Percentiles rank a stretch among this genome's conserved stretches.
phyloP scores from a whole-genome alignment of 2,888 invertebrate species.

The Idaea straminata region DNA sequence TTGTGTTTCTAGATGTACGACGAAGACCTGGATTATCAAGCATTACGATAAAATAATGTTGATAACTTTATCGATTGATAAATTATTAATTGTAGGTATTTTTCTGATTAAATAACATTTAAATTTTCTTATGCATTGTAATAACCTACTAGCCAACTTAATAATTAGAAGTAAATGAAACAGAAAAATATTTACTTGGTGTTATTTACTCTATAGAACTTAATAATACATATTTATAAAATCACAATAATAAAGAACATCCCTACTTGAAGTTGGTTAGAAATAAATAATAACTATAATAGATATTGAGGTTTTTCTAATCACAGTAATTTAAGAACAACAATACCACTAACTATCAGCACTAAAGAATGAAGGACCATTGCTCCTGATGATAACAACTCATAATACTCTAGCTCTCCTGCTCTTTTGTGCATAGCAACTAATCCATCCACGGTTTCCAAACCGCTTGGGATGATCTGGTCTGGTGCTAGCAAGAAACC shows the following conservation, averaged over 20 bases:
- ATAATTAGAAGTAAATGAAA: too few relatives aligned
- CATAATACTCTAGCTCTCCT: constrained; percentile 48
- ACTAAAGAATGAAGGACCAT: constrained; percentile 31
- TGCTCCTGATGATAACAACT: constrained; percentile 18
- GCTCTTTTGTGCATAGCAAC: constrained; percentile 63
- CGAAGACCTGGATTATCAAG: not conserved
- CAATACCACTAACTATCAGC: constrained; percentile 24
- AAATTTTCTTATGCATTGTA: too few relatives aligned
- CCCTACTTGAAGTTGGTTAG: not conserved
- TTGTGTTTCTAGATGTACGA: not conserved
- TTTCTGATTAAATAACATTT: constrained; percentile 6
- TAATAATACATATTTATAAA: too few relatives aligned
- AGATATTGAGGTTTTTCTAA: not conserved
- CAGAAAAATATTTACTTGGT: too few relatives aligned
- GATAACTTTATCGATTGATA: not conserved
- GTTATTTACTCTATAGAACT: too few relatives aligned
- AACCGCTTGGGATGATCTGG: constrained; percentile 76
- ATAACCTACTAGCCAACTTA: too few relatives aligned
- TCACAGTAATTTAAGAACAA: constrained; percentile 11
- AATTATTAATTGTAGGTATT: not conserved
- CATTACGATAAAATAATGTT: not conserved
- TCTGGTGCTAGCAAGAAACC: constrained; percentile 80
- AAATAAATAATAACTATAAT: not conserved
- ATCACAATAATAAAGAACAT: too few relatives aligned
- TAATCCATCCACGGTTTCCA: constrained; percentile 82